These are phyloP conservation scores for Paratilapia polleni DNA, from an alignment of 2,113 vertebrate species.

Conservation along the genomic window DNA sequence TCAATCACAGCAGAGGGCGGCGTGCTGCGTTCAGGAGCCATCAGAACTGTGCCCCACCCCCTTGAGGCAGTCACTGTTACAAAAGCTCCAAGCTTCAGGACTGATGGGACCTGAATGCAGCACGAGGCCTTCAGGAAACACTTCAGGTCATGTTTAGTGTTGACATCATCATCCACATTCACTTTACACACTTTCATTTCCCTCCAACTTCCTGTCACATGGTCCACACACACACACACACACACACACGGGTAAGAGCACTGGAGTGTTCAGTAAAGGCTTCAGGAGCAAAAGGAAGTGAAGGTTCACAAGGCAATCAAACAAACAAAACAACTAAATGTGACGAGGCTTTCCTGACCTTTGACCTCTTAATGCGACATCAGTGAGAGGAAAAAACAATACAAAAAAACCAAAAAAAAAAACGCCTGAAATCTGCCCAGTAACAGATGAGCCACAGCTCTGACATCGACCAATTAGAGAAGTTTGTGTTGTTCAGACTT, in stretches of 20 bases:
- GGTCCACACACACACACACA: not conserved
- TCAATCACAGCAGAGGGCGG: not conserved
- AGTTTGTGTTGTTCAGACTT: not conserved
- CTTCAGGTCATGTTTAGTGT: not conserved
- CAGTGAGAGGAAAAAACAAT: not conserved
- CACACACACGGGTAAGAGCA: not conserved
- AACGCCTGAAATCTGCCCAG: not conserved
- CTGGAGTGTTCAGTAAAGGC: not conserved
- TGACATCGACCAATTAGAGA: not conserved
- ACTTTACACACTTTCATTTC: not conserved
- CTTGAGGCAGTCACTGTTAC: not conserved
- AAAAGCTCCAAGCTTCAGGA: not conserved
- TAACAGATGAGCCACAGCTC: not conserved
- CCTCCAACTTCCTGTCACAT: not conserved
- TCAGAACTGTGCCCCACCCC: not conserved
- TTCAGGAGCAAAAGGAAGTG: slow-evolving; percentile 12
- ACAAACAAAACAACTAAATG: not conserved
- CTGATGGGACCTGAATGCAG: not conserved
- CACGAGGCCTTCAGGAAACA: not conserved
- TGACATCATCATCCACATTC: not conserved
- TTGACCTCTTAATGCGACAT: not conserved
- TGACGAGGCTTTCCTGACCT: not conserved
- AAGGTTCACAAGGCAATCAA: not conserved
- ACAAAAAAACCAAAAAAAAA: too few species aligned
- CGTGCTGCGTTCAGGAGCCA: not conserved